phyloP scores from a whole-genome alignment of 2,888 invertebrate species.

The Cataglyphis livida region DNA sequence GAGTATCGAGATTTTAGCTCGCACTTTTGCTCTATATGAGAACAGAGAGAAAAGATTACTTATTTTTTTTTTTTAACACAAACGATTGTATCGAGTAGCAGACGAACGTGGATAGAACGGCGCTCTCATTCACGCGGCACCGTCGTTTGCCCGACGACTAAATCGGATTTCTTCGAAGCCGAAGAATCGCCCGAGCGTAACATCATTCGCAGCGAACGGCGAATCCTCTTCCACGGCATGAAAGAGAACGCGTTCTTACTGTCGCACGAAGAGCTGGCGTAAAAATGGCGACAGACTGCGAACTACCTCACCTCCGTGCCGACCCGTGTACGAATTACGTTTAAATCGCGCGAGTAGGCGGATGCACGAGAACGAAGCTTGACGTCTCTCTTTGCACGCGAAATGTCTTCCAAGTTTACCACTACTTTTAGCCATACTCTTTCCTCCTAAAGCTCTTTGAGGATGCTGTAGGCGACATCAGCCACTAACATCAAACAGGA shows the following conservation, averaged over 20 bases:
- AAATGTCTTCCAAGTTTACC: slow-evolving; percentile 23
- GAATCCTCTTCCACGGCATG: slow-evolving; percentile 8
- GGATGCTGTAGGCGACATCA: slow-evolving; percentile 68
- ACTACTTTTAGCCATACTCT: slow-evolving; percentile 14
- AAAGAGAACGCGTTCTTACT: slow-evolving; percentile 19
- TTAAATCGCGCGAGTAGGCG: background rate
- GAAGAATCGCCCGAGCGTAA: slow-evolving; percentile 59
- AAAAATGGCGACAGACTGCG: slow-evolving; percentile 23
- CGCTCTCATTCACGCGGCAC: slow-evolving; percentile 22
- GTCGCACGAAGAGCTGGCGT: background rate
- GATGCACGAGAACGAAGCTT: background rate
- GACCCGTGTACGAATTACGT: slow-evolving; percentile 35
- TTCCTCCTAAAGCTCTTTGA: slow-evolving; percentile 60
- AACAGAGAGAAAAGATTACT: background rate
- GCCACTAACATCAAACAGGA: slow-evolving; percentile 79
- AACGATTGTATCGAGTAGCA: slow-evolving; percentile 22
- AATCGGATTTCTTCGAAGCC: slow-evolving; percentile 55
- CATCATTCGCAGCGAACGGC: background rate
- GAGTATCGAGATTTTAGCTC: slow-evolving; percentile 15
- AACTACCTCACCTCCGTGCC: background rate
- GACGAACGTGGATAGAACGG: slow-evolving; percentile 16
- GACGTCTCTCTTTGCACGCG: slow-evolving; percentile 32
- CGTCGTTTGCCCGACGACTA: slow-evolving; percentile 21
- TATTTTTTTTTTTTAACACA: slow-evolving; percentile 9
- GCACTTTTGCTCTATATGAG: background rate